These are phyloP conservation scores for Panagrolaimus sp. DNA, from an alignment of 1,140 invertebrate genomes.

Conservation along the genomic window DNA sequence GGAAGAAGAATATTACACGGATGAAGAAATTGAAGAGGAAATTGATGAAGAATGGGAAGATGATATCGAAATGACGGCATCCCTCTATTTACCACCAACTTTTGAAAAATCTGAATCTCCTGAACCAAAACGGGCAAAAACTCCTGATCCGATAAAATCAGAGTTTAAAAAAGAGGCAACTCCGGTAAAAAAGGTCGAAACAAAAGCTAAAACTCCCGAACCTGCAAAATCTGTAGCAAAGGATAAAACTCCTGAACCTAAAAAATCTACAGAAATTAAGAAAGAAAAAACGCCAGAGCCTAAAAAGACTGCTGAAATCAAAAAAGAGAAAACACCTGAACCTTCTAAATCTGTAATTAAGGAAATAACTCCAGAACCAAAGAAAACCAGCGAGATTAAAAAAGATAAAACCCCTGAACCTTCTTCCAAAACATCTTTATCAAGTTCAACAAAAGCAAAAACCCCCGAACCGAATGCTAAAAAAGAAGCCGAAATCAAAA, in stretches of 20 bases:
- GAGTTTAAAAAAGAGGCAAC: slow-evolving; percentile 19
- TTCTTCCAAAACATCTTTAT: no score
- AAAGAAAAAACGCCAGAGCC: neutral
- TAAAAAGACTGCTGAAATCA: neutral
- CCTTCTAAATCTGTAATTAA: no score
- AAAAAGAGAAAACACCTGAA: neutral
- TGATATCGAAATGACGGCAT: slow-evolving; percentile 18
- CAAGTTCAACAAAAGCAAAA: neutral
- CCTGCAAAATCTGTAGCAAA: no score
- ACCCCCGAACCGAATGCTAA: neutral
- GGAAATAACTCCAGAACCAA: no score
- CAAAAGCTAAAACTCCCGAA: neutral
- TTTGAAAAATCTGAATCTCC: neutral
- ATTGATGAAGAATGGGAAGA: slow-evolving; percentile 38
- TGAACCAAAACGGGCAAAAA: neutral
- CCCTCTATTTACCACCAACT: neutral
- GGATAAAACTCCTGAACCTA: neutral
- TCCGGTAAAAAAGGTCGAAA: neutral
- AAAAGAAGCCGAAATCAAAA: no score
- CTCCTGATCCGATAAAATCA: slow-evolving; percentile 18
- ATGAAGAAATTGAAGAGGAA: slow-evolving; percentile 31
- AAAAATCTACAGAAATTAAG: no score
- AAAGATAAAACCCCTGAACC: no score
- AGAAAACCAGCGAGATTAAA: no score
- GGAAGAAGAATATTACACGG: slow-evolving; percentile 26